These are phyloP conservation scores for Nephrocerus scutellatus DNA, from an alignment of 2,888 invertebrate genomes.

Conservation along the genomic window DNA sequence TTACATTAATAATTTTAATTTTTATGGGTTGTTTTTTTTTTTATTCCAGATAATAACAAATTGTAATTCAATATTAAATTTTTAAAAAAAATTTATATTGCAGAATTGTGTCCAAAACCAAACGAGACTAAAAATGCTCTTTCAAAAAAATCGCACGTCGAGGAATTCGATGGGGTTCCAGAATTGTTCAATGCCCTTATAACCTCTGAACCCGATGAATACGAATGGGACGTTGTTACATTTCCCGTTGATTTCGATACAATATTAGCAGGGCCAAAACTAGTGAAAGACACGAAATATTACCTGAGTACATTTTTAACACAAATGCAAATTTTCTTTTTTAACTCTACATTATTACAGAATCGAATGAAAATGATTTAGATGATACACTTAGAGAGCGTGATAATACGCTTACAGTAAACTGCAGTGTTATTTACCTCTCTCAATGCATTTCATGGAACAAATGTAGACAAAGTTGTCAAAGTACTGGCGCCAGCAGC, in stretches of 20 bases:
- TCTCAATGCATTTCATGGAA: constrained; percentile 81
- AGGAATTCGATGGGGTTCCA: constrained; percentile 75
- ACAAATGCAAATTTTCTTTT: background rate
- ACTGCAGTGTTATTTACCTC: constrained; percentile 89
- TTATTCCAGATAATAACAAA: too few species aligned
- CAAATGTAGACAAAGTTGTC: constrained; percentile 76
- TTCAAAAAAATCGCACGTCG: constrained; percentile 76
- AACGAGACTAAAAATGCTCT: constrained; percentile 68
- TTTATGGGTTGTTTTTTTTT: too few species aligned
- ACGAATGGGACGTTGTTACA: constrained; percentile 79
- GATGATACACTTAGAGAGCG: constrained; percentile 43
- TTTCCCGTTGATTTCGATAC: constrained; percentile 70
- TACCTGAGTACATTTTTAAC: constrained; percentile 54
- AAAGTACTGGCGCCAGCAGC: constrained; percentile 46
- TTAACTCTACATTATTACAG: constrained; percentile 42
- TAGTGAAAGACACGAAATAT: constrained; percentile 64
- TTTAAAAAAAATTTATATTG: constrained; percentile 21
- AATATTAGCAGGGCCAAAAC: constrained; percentile 57
- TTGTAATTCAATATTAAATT: too few species aligned
- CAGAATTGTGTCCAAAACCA: constrained; percentile 85
- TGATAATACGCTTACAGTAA: constrained; percentile 59
- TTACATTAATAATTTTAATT: too few species aligned
- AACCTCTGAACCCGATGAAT: constrained; percentile 70
- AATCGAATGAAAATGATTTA: constrained; percentile 60
- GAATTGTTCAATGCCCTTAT: constrained; percentile 71